Evolutionary conservation across 2,888 invertebrate genomes (phyloP), one percentile per base, ranked within the genome.

Genomic region (Perdita meconis): DNA sequence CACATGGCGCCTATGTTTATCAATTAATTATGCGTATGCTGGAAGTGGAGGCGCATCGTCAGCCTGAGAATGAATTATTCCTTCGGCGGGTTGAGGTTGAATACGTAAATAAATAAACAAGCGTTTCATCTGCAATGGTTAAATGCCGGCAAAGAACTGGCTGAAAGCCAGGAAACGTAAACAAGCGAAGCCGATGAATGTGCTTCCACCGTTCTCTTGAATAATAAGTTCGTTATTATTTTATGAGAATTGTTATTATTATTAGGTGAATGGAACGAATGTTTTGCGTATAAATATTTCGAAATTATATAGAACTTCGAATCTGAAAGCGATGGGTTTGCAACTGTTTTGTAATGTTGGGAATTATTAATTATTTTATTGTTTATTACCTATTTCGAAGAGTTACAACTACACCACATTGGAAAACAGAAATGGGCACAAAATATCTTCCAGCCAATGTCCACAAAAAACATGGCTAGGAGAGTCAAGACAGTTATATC

Each of bases 1-100:
- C 63, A 24, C 63, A 50, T 26, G 24, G 50, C 36, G n/a, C n/a
- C 36, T 50, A 36, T 51, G 63, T 63, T 63, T 61, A 12, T 19
- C 16, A 63, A 51, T 63, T 63, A 63, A 63, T 63, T 50, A 51
- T 36, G 2, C 36, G 38, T 24, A 12, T 22, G 22, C 12, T 16
- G 5, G 8, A 13, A 22, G 12, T 12, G 22, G 19, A 12, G 1
- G 12, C 12, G 36, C 12, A 12, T 24, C 36, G 30, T 36, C 6
- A 5, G 19, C 24, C 19, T 22, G 63, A 4, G 4, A 47, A 10
- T 12, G 36, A 24, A 51, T 63, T 24, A 63, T 51, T 12, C 30
- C 6, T 30, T 16, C 47, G 19, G 19, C 47, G 1, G 19, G 19
- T 10, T 19, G 47, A n/a, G 57, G 57, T 24, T 59, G 40, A 59